Evolutionary conservation across 2,888 invertebrate species (phyloP).

Genomic region (Gibbula magus): DNA sequence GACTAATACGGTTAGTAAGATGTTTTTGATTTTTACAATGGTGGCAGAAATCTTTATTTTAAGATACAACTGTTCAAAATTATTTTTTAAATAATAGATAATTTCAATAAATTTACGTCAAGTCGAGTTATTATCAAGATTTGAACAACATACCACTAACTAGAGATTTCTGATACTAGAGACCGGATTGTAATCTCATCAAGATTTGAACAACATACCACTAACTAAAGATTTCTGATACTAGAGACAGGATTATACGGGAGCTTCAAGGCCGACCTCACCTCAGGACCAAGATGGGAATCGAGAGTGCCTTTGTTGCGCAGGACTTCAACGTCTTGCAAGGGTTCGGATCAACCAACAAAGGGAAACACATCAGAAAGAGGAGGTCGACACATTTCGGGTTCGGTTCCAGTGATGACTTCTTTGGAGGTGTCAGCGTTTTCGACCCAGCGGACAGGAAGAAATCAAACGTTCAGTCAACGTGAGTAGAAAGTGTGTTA

Average conservation of each 20-base stretch:
- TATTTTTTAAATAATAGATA: too few species aligned
- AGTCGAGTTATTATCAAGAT: too few species aligned
- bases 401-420: not conserved
- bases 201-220: too few species aligned
- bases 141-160: too few species aligned
- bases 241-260: not conserved
- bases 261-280: not conserved
- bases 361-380: not conserved
- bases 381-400: not conserved
- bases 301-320: not conserved
- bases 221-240: not conserved
- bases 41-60: too few species aligned
- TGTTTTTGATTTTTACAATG: too few species aligned
- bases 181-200: too few species aligned
- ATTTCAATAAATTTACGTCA: too few species aligned
- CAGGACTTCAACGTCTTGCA: not conserved
- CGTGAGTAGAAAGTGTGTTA: too few species aligned
- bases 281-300: constrained; percentile 6
- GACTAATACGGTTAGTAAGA: too few species aligned
- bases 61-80: too few species aligned
- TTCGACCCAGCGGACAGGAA: not conserved
- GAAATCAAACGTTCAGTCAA: not conserved
- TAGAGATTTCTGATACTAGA: too few species aligned
- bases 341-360: not conserved
- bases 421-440: not conserved